A percentile compares a stretch with the other conserved stretches of the same genome.
phyloP scores from a whole-genome alignment of 2,797 vertebrate genomes.

The Gymnothorax javanicus region DNA sequence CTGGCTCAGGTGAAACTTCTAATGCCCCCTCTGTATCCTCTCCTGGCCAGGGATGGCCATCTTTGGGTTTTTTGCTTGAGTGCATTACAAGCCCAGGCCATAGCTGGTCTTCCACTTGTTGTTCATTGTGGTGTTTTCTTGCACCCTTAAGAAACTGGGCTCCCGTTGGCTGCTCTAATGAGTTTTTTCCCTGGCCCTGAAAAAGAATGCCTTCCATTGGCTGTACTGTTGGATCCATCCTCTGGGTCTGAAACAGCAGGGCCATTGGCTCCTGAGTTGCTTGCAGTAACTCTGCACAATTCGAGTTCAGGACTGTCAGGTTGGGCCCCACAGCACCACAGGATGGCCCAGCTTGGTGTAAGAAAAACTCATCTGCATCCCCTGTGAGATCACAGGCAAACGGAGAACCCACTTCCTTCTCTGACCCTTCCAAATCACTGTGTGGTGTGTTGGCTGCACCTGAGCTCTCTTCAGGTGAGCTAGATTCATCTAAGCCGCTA shows the following conservation, averaged over 20 bases:
- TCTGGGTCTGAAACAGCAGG: constrained; percentile 45
- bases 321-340: neutral
- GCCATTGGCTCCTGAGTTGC: constrained; percentile 51
- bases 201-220: constrained; percentile 33
- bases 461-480: constrained; percentile 62
- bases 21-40: neutral
- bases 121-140: constrained; percentile 38
- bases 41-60: neutral
- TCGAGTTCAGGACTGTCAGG: constrained; percentile 44
- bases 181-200: constrained; percentile 2
- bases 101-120: constrained; percentile 26
- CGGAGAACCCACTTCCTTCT: constrained; percentile 59
- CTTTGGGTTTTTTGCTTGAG: constrained; percentile 44
- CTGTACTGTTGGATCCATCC: constrained; percentile 26
- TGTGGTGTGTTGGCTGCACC: constrained; percentile 60
- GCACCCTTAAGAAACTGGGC: constrained; percentile 35
- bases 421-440: constrained; percentile 50
- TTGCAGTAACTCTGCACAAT: constrained; percentile 49
- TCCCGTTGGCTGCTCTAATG: constrained; percentile 31
- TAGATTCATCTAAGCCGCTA: constrained; percentile 48
- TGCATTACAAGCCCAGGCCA: constrained; percentile 37
- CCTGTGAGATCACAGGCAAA: constrained; percentile 71
- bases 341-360: neutral
- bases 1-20: constrained; percentile 5
- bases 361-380: constrained; percentile 16